Evolutionary conservation across 2,113 vertebrate species (phyloP), one percentile per base, ranked within the genome.

Genomic region (Agapornis roseicollis): DNA sequence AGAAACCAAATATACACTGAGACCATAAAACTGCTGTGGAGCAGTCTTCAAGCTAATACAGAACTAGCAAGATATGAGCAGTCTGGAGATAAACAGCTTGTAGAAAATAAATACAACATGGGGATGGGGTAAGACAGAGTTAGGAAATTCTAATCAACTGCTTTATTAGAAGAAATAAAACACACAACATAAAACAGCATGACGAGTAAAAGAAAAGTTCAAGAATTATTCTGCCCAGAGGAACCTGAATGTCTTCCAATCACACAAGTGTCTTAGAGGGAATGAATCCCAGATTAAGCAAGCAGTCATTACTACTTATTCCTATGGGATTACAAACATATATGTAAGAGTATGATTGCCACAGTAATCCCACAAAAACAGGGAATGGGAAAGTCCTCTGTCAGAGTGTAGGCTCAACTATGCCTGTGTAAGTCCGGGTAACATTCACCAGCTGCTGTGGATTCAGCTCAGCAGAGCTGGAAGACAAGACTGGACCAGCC

Each of bases 151-250:
- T 86, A 92, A 82, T 85, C 86, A 92, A 81, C 68, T 88, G 55
- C 66, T 95, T 92, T 93, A 97, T 91, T 94, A 80, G 73, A 85
- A 87, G 85, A 91, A 95, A 93, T 92, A 90, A 94, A 96, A 73
- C 20, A 90, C n/a, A 72, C 39, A 82, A 61, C 44, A 88, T 80
- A 91, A 96, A 96, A 11, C 76, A 91, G 55, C 74, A 86, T 22
- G 39, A 72, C 7, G 24, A 84, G 17, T 72, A 88, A 61, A 91
- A 94, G 39, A 80, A 56, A 78, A 68, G 52, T 37, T 49, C 28
- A 44, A 90, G 69, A 89, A 73, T 29, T 11, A 68, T 50, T 85
- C 44, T 80, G 58, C 80, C 42, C 61, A 60, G 58, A 93, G 72
- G 91, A 94, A 88, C 9, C 7, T 31, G 16, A 90, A 66, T 53